These are phyloP conservation scores for Prionailurus viverrinus DNA, from an alignment of 2,113 vertebrate genomes.

Conservation along the genomic window DNA sequence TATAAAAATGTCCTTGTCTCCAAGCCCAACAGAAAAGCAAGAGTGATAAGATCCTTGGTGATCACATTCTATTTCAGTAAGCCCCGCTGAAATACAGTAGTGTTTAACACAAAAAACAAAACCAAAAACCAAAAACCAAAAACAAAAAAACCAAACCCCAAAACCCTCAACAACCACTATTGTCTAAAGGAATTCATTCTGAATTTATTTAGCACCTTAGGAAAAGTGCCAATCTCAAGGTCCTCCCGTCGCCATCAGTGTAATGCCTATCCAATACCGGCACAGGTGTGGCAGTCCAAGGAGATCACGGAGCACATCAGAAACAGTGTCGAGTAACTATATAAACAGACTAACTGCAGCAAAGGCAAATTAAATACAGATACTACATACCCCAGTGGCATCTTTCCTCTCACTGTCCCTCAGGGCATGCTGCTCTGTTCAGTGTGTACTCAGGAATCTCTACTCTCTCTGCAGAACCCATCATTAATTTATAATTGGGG, in stretches of 20 bases:
- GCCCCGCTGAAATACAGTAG: background rate
- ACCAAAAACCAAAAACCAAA: background rate
- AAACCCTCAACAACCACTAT: background rate
- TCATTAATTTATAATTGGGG: conserved; percentile 11
- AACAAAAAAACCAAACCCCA: background rate
- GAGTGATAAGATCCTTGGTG: background rate
- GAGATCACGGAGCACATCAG: background rate
- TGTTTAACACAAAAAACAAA: background rate
- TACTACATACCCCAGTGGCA: background rate
- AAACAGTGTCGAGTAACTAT: background rate
- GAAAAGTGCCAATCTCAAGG: background rate
- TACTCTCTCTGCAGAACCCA: background rate
- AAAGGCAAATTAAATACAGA: conserved; percentile 2
- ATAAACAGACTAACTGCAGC: background rate
- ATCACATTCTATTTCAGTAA: background rate
- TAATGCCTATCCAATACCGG: fast-evolving
- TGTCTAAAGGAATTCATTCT: background rate
- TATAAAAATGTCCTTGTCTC: background rate
- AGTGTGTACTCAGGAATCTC: background rate
- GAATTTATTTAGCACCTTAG: background rate
- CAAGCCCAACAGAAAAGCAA: background rate
- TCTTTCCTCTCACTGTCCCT: conserved; percentile 19
- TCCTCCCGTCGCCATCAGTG: background rate
- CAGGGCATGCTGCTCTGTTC: background rate
- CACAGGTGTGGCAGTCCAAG: background rate